Evolutionary conservation across 2,888 invertebrate species (phyloP).

Genomic region (Tanytarsus gracilentus): DNA sequence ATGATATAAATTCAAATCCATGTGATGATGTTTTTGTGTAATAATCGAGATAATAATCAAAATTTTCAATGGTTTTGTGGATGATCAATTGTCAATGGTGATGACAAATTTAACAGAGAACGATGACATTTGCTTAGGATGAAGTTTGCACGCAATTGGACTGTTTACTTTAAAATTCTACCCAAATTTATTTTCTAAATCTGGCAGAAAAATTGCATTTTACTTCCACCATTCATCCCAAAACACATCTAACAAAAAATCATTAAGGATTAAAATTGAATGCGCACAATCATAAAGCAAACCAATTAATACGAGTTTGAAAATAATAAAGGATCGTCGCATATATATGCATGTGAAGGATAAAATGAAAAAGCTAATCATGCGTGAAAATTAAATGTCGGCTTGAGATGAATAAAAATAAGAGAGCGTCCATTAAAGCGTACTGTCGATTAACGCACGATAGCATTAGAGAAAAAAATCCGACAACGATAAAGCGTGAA

Average conservation of each 20-base stretch:
- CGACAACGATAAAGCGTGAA: constrained; percentile 11
- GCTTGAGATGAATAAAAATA: constrained; percentile 3
- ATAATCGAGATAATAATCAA: no score
- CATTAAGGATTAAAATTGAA: no score
- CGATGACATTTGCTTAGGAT: no score
- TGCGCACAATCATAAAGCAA: not conserved
- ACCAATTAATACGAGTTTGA: not conserved
- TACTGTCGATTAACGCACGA: constrained; percentile 6
- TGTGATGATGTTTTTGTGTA: not conserved
- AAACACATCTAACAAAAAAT: not conserved
- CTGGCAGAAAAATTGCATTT: not conserved
- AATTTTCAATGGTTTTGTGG: not conserved
- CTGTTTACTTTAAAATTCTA: no score
- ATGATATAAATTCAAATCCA: not conserved
- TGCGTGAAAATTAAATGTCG: constrained; percentile 27
- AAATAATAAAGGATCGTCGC: not conserved
- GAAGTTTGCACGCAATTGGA: no score
- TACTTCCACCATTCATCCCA: not conserved
- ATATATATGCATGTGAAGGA: not conserved
- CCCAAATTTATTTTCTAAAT: no score
- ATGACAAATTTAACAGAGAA: constrained; percentile 26
- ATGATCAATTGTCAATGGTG: not conserved
- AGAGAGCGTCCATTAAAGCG: constrained; percentile 7
- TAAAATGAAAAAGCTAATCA: not conserved
- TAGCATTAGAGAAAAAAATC: not conserved